These are phyloP conservation scores for Thryonomys swinderianus DNA, from an alignment of 2,113 vertebrate genomes.

Conservation along the genomic window DNA sequence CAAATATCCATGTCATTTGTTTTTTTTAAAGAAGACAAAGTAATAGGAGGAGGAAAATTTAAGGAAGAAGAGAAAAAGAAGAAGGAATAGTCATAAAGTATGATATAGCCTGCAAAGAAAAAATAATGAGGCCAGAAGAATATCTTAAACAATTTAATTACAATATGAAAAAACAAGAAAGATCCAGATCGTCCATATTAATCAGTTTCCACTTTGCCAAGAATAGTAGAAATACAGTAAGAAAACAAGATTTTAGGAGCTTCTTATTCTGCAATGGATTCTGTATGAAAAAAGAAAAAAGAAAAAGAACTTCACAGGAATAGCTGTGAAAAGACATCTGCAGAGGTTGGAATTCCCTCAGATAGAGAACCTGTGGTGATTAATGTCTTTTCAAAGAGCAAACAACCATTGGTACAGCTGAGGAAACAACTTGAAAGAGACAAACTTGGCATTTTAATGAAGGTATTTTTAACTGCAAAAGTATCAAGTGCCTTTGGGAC, in stretches of 20 bases:
- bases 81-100: background rate
- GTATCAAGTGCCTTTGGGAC: background rate
- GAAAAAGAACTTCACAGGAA: background rate
- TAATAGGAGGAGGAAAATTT: background rate
- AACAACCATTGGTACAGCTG: background rate
- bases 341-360: background rate
- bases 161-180: background rate
- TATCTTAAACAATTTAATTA: background rate
- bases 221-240: background rate
- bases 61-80: background rate
- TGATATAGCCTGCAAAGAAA: fast-evolving
- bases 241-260: background rate
- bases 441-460: background rate
- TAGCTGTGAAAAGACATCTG: background rate
- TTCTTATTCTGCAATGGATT: background rate
- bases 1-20: background rate
- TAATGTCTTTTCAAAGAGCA: background rate
- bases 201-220: background rate
- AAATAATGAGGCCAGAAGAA: no score
- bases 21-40: background rate
- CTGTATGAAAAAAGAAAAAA: background rate
- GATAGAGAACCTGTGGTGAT: background rate
- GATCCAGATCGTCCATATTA: background rate
- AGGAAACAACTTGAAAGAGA: background rate
- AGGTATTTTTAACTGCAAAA: background rate